These are phyloP conservation scores for Melanostigma gelatinosum DNA, from an alignment of 2,113 vertebrate species.

Conservation along the genomic window DNA sequence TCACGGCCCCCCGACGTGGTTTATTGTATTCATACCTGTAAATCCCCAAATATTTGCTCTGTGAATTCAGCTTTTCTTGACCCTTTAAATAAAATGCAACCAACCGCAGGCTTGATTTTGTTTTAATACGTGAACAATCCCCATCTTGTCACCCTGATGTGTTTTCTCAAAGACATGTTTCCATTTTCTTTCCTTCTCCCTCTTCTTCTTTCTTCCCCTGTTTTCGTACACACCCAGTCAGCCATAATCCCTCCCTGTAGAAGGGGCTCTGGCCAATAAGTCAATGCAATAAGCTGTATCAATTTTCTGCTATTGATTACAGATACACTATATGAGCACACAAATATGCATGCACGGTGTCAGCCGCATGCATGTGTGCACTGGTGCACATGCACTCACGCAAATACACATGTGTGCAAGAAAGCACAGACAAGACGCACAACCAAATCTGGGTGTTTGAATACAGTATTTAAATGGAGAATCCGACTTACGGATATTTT, in stretches of 20 bases:
- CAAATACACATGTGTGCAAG: slow-evolving; percentile 36
- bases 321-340: slow-evolving; percentile 57
- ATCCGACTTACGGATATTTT: slow-evolving; percentile 14
- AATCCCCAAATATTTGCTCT: slow-evolving; percentile 45
- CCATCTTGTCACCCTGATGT: slow-evolving; percentile 50
- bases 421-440: slow-evolving; percentile 26
- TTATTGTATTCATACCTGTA: slow-evolving; percentile 64
- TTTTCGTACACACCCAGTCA: slow-evolving; percentile 81
- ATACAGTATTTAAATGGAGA: slow-evolving; percentile 57
- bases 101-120: slow-evolving; percentile 27
- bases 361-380: slow-evolving; percentile 42
- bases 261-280: slow-evolving; percentile 70
- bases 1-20: slow-evolving; percentile 48
- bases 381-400: slow-evolving; percentile 31
- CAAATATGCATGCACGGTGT: slow-evolving; percentile 49
- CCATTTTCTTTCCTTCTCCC: slow-evolving; percentile 69
- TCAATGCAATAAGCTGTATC: slow-evolving; percentile 73
- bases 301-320: slow-evolving; percentile 75
- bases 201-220: slow-evolving; percentile 56
- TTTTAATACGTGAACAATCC: slow-evolving; percentile 31
- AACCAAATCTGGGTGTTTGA: slow-evolving; percentile 42
- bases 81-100: slow-evolving; percentile 38
- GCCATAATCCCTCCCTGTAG: slow-evolving; percentile 78
- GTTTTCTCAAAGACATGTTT: slow-evolving; percentile 72
- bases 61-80: slow-evolving; percentile 50